Evolutionary conservation across 2,797 vertebrate genomes (phyloP), one percentile per base, ranked within the genome.

Genomic region (Coregonus suidteri): DNA sequence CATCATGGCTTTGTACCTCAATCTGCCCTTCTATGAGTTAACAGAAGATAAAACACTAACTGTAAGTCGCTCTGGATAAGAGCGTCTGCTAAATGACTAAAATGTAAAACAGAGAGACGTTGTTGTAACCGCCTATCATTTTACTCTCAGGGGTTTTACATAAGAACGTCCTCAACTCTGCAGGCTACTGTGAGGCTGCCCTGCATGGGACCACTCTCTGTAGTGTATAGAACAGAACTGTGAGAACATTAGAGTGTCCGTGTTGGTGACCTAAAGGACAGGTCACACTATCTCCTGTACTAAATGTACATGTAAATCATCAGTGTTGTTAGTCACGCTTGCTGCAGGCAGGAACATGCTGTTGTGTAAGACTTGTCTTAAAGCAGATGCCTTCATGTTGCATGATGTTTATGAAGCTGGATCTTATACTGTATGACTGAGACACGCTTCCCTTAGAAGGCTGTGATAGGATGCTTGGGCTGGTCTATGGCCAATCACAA

Each of bases 401-500:
- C 25, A 34, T 15, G 14, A 20, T 66, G 64, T 31, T 31, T 66
- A 31, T 31, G 25, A 34, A 66, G 25, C 30, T 34, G 64, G 30
- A 31, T 30, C 62, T 65, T 25, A 30, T 59, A 64, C 59, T 13
- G 11, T 7, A 68, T 34, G 31, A 34, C 14, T 34, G 14, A 35
- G 66, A 18, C 65, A 67, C 5, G 9, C 31, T 66, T 4, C 30
- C 65, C 15, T 34, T 34, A 66, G 30, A 16, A 64, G 59, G n/a
- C 59, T 62, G 59, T 62, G 59, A 25, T 25, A 25, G 30, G 41
- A 11, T 25, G 41, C 37, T 47, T 20, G 11, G n/a, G n/a, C 41
- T 67, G 65, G 13, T 34, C 65, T 14, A 82, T 83, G 68, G 76
- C 88, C 83, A 91, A 91, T 90, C 90, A 82, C 75, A 84, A 59